Base-by-base conservation (phyloP, 2,113 vertebrate genomes). In the Fulica atra region DNA sequence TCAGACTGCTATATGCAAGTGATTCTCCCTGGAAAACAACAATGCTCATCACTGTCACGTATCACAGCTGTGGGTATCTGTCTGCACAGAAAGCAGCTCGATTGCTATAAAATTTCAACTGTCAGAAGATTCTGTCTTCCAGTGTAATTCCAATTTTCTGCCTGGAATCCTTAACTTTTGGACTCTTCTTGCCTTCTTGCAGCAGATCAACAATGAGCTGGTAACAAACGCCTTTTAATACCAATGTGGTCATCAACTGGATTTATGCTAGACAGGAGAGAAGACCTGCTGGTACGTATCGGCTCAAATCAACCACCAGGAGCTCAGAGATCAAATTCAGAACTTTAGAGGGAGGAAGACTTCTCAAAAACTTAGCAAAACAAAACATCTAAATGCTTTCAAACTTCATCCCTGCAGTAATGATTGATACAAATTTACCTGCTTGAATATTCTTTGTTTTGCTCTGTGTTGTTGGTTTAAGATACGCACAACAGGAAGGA, bases 221-320 rank as follows among this genome's bases (percentile, higher is more conserved):
- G 29, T 33, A 48, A 33, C 4, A 48, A 80, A 86, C 80, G 9
- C 0, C 1, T 35, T 74, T 74, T 31, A 35, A 44, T 42, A 54
- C 13, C 38, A 9, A 2, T 13, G 14, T n/a, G 9, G 28, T 84
- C n/a, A 51, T 6, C 28, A 29, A 20, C 4, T 16, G 24, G 9
- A 14, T 40, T 90, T 88, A 24, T 59, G 42, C 11, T 29, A 50
- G 46, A 31, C 6, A 26, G 36, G 7, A 81, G 8, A 46, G n/a
- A 53, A 50, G 35, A 48, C 7, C 57, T 51, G 33, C 6, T 54
- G 7, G 5, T 53, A 36, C 0, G 0, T 7, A 26, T 40, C 29
- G 66, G 16, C 16, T 71, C 31, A 10, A 50, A 33, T 40, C 31
- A 48, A 60, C 28, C 51, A 60, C 13, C 25, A 77, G 29, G n/a